Percentiles rank a stretch among this genome's conserved stretches.
Conservation (phyloP, 2,113 vertebrate species). For the Zapornia atra region DNA sequence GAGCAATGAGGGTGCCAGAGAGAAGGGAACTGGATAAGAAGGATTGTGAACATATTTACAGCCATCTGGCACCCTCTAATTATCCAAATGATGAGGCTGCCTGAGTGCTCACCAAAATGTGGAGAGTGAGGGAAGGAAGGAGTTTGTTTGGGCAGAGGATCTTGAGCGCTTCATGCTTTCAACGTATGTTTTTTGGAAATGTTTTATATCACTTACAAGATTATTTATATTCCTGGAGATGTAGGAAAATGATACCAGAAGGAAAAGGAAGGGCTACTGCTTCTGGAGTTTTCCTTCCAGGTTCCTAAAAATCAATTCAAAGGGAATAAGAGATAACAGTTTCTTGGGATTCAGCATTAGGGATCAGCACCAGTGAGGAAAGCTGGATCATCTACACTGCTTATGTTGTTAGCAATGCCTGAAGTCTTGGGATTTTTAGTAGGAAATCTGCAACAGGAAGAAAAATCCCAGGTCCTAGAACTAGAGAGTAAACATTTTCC, state of each 20-base stretch:
- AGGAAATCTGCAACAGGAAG: neutral
- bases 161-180: neutral
- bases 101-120: neutral
- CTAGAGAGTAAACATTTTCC: neutral
- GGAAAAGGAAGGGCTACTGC: neutral
- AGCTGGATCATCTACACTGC: neutral
- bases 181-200: neutral
- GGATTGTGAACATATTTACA: conserved; percentile 64
- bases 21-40: conserved; percentile 12
- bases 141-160: conserved; percentile 34
- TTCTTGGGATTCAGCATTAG: neutral
- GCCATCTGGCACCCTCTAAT: conserved; percentile 58
- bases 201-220: conserved; percentile 9
- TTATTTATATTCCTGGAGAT: neutral
- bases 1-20: conserved; percentile 23
- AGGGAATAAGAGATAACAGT: neutral
- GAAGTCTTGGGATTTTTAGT: neutral
- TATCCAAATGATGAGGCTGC: conserved; percentile 39
- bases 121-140: neutral
- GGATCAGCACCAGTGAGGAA: neutral
- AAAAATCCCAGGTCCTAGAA: neutral
- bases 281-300: neutral
- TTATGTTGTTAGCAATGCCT: neutral
- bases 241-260: conserved; percentile 3
- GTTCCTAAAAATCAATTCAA: neutral